Conservation (phyloP, 2,797 vertebrate genomes). For the Masticophis lateralis region DNA sequence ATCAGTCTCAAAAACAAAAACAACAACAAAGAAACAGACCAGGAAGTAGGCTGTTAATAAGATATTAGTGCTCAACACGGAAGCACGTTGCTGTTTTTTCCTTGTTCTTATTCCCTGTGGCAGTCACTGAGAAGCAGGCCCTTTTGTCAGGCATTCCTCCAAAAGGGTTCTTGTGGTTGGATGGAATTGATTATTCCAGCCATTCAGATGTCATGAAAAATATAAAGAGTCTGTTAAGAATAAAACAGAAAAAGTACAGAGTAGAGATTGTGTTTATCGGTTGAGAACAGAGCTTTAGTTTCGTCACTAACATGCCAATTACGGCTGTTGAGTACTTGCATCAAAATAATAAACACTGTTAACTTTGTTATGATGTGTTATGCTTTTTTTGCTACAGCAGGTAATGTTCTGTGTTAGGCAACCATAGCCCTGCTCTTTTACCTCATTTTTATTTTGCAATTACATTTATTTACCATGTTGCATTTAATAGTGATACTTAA, state of each 20-base stretch:
- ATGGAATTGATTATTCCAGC: neutral
- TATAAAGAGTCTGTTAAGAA: neutral
- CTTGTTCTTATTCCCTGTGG: neutral
- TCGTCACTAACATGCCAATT: neutral
- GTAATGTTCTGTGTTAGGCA: neutral
- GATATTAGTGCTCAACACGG: neutral
- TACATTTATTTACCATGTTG: neutral
- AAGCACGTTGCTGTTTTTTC: neutral
- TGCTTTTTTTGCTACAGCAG: neutral
- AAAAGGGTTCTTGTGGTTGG: neutral
- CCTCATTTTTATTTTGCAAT: neutral
- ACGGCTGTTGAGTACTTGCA: fast-evolving
- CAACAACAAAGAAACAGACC: neutral
- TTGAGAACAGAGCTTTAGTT: neutral
- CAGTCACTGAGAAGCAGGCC: no score
- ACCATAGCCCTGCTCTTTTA: neutral
- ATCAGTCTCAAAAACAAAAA: neutral
- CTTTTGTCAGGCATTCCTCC: neutral
- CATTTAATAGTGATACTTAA: neutral
- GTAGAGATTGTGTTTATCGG: fast-evolving
- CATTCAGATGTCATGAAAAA: neutral
- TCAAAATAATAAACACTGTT: neutral
- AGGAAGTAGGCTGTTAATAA: neutral
- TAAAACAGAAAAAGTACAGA: fast-evolving
- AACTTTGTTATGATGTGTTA: neutral